These are phyloP conservation scores for Pyrrhosoma nymphula DNA, from an alignment of 2,888 invertebrate species.

Conservation along the genomic window DNA sequence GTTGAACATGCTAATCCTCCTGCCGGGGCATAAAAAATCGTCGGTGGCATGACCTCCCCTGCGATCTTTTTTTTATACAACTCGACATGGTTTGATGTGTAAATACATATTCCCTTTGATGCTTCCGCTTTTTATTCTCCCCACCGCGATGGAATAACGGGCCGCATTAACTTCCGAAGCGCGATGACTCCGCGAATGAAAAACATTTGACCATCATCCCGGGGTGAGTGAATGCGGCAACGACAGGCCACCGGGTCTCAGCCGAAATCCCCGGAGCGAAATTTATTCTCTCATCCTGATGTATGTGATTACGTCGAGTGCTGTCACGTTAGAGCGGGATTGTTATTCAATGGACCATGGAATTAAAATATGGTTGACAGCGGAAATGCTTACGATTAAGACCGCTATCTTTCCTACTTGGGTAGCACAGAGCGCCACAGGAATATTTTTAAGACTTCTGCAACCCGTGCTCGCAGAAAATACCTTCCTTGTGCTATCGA, in stretches of 20 bases:
- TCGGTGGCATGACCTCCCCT: neutral
- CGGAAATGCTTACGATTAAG: neutral
- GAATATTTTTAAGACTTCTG: neutral
- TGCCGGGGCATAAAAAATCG: neutral
- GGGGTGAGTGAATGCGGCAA: neutral
- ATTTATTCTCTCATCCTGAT: neutral
- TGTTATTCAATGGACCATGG: neutral
- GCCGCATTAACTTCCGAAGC: neutral
- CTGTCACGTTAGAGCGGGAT: neutral
- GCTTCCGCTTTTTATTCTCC: neutral
- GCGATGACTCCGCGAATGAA: slow-evolving; percentile 17
- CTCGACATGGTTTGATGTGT: neutral
- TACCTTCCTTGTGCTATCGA: no score
- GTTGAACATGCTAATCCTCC: slow-evolving; percentile 7
- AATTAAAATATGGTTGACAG: neutral
- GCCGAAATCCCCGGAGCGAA: neutral
- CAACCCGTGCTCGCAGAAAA: neutral
- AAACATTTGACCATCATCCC: neutral
- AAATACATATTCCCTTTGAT: neutral
- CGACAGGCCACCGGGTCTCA: neutral
- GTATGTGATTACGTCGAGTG: neutral
- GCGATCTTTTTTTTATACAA: neutral
- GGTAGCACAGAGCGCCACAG: neutral
- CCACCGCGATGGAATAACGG: neutral
- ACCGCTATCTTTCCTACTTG: neutral